Base-by-base conservation (phyloP, 2,888 invertebrate genomes). In the Melieria crassipennis region DNA sequence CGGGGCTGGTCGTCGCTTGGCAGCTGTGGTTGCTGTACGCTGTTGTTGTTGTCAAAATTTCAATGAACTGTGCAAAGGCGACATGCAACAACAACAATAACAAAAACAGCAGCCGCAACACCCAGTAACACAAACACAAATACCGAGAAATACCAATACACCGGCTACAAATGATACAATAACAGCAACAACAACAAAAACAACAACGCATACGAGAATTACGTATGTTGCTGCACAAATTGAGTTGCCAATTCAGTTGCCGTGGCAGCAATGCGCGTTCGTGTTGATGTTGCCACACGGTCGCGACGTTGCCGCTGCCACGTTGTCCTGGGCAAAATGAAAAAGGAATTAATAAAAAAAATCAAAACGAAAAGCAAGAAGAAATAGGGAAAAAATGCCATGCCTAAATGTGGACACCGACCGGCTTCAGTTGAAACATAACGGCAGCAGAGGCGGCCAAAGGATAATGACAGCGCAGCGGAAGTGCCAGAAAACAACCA, bases 21-120 rank as follows among this genome's bases (percentile, higher is more conserved):
- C 30, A 30, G 46, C 46, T 61, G 60, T 60, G 64, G 64, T 66
- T 65, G 65, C 64, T 69, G 30, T 56, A 9, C 60, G 13, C 43
- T 57, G 48, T 48, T 61, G 58, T 10, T 66, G n/a, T 65, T 45
- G 60, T 13, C 9, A 50, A 11, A 66, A 58, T 30, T 16, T 16
- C 58, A 58, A 58, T 9, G 30, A 58, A 16, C 30, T 58, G 10
- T 4, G 11, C 4, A 52, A 52, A 52, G 13, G 5, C 11, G n/a
- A 67, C n/a, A 16, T 10, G 60, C 56, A 43, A 57, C 48, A 58
- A 66, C 58, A 55, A 16, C 9, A 56, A 6, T 16, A 43, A 42
- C 43, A 30, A 57, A 30, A 66, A 66, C 46, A 5, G 47, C 30
- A 66, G 42, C 47, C 13, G 47, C 66, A 65, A 56, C 43, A 56